Base-by-base conservation (phyloP, 2,113 vertebrate species). In the Todiramphus chloris region DNA sequence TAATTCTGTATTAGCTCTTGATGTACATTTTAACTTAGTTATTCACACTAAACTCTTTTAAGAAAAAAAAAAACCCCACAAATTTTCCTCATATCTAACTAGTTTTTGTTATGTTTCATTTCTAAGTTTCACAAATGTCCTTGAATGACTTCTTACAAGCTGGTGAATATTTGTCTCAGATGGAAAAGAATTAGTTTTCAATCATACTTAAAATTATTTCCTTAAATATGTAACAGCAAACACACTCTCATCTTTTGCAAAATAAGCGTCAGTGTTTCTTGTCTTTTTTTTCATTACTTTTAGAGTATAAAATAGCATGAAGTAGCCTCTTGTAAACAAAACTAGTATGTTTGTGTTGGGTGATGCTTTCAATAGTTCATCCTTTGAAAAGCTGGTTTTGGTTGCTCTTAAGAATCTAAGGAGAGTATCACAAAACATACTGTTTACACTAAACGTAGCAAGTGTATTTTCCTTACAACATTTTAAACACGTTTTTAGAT, bases 401-500 rank as follows among this genome's bases (percentile, higher is more conserved):
- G 33, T 78, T 73, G 50, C 37, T 72, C 28, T 6, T 18, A 70
- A 73, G 44, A 72, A n/a, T 11, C 12, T 6, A 64, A 41, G n/a
- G 46, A 78, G 16, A 68, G 2, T 37, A 66, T 25, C 63, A 25
- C 28, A 82, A 84, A 93, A 73, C 25, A 68, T 33, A 25, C 41
- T 59, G 17, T 37, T 92, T 89, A 44, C 20, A 53, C 31, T 41
- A 82, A 60, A 75, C 10, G 55, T 2, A 60, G 48, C 27, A 41
- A 68, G 20, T 55, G 9, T 53, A 7, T 62, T 77, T 92, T 67
- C 50, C 63, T 89, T 27, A 44, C 8, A 75, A 86, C 18, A n/a
- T 78, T 85, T 88, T 37, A 4, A 62, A 95, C 96, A 90, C 41
- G 30, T 92, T 96, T 98, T 85, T 97, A 99, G 99, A 99, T 95